A percentile compares a stretch with the other conserved stretches of the same genome.
These are phyloP conservation scores for Channallabes apus DNA, from an alignment of 2,797 vertebrate species.

Conservation along the genomic window DNA sequence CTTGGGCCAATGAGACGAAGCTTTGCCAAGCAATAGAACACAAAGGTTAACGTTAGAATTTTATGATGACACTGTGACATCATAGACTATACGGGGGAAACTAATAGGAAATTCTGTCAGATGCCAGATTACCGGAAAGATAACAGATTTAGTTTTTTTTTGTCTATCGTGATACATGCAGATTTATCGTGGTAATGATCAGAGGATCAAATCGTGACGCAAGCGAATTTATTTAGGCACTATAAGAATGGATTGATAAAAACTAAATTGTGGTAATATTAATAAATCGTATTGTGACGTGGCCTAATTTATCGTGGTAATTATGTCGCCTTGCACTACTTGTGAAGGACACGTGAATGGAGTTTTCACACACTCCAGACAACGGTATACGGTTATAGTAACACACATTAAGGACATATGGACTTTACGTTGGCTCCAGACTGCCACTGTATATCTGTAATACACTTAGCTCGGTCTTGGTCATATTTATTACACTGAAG, in stretches of 20 bases:
- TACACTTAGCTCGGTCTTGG: conserved; percentile 14
- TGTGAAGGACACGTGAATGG: neutral
- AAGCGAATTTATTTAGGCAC: neutral
- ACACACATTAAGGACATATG: neutral
- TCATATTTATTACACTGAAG: conserved; percentile 36
- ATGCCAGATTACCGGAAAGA: neutral
- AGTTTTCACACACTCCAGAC: conserved; percentile 6
- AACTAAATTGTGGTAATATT: neutral
- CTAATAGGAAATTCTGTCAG: neutral
- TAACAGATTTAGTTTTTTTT: neutral
- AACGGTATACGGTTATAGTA: neutral
- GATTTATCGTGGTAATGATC: neutral
- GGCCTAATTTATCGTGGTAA: conserved; percentile 14
- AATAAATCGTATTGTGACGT: conserved; percentile 3
- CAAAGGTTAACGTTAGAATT: neutral
- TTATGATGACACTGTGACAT: neutral
- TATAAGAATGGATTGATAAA: neutral
- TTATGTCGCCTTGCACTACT: conserved; percentile 6
- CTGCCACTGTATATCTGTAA: conserved; percentile 11
- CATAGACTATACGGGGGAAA: neutral
- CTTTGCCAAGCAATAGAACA: conserved; percentile 14
- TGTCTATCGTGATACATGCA: neutral
- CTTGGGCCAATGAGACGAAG: neutral
- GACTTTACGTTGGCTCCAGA: conserved; percentile 5
- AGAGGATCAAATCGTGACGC: neutral